Conservation (phyloP, 2,113 vertebrate species). For the Herpetotheres cachinnans region DNA sequence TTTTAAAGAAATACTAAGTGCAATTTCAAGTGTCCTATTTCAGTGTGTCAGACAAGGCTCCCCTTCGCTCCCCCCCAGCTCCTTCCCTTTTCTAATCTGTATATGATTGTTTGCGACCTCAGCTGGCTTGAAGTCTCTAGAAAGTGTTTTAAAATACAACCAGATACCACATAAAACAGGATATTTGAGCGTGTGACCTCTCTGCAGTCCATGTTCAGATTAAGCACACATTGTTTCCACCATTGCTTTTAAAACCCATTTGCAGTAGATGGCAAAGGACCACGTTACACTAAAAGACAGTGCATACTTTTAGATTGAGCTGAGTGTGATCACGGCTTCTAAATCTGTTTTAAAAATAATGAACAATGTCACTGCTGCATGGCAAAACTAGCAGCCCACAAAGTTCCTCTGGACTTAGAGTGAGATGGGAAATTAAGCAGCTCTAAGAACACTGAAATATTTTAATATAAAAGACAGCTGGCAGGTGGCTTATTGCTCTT, state of each 20-base stretch:
- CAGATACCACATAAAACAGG: slow-evolving; percentile 26
- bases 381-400: not conserved
- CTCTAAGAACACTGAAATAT: slow-evolving; percentile 39
- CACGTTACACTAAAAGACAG: not conserved
- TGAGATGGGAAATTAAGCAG: not conserved
- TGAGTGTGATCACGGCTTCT: slow-evolving; percentile 17
- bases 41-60: slow-evolving; percentile 6
- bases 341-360: slow-evolving; percentile 32
- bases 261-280: not conserved
- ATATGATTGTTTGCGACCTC: slow-evolving; percentile 43
- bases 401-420: slow-evolving; percentile 40
- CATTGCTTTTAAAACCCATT: slow-evolving; percentile 11
- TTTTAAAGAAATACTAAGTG: slow-evolving; percentile 40
- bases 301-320: not conserved
- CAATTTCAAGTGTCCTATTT: slow-evolving; percentile 31
- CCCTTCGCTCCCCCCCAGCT: not conserved
- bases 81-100: slow-evolving; percentile 33
- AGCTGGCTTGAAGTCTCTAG: slow-evolving; percentile 23
- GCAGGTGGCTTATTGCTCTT: slow-evolving; percentile 43
- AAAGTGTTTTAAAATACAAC: slow-evolving; percentile 54
- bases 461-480: slow-evolving; percentile 55
- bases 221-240: not conserved
- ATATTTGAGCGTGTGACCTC: slow-evolving; percentile 18
- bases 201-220: slow-evolving; percentile 5
- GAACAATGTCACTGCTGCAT: not conserved